Percentiles rank a stretch among this genome's conserved stretches.
Evolutionary conservation across 2,888 invertebrate genomes (phyloP).

Genomic region (Cyaniris semiargus): DNA sequence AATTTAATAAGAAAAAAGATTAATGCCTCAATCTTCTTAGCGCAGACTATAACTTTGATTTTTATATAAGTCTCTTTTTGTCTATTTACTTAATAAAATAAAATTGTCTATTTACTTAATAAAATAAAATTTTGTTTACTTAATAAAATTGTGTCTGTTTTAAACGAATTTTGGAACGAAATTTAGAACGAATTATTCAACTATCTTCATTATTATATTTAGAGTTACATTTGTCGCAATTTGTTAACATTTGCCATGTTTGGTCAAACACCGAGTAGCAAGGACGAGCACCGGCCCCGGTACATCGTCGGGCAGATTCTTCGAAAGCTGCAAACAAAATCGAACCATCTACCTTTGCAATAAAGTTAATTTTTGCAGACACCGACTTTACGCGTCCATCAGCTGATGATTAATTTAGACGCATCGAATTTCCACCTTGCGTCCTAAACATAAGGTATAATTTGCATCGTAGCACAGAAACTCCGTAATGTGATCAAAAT

Average conservation of each 20-base stretch:
- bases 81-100: neutral
- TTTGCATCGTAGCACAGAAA: neutral
- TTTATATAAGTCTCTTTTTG: too few species aligned
- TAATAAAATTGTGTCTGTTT: neutral
- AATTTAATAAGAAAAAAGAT: too few species aligned
- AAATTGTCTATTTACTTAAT: neutral
- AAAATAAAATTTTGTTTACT: neutral
- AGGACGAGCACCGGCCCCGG: conserved; percentile 13
- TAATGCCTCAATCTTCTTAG: too few species aligned
- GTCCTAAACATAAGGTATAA: neutral
- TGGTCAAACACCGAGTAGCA: neutral
- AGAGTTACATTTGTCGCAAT: neutral
- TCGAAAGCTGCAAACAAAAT: neutral
- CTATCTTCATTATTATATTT: neutral
- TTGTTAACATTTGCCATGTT: conserved; percentile 3
- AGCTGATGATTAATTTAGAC: neutral
- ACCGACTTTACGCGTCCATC: neutral
- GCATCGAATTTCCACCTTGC: neutral
- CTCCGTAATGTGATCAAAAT: neutral
- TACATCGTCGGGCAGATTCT: neutral
- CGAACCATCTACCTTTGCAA: neutral
- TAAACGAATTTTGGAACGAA: too few species aligned
- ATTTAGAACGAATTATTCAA: neutral
- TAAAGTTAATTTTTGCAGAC: neutral
- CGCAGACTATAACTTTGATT: too few species aligned